Evolutionary conservation across 2,888 invertebrate genomes (phyloP), one percentile per base, ranked within the genome.

Genomic region (Rhagium mordax): DNA sequence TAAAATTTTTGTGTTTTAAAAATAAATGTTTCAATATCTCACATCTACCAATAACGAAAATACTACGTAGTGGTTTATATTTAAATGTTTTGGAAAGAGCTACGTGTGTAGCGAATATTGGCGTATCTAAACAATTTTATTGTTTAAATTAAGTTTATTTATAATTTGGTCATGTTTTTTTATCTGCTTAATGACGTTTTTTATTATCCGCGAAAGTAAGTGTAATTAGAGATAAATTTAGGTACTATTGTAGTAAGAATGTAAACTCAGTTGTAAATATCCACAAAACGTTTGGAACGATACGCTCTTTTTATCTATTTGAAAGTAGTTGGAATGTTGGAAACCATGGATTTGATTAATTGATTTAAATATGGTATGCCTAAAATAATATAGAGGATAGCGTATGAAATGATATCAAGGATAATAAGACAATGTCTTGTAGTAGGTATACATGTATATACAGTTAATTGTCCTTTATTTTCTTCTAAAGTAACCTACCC

Each of bases 131-230:
- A 59, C 59, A 59, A 59, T 29, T 59, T 59, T 29, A 59, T 59
- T 59, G 59, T 33, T 59, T 59, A 59, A 59, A 59, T 59, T 59
- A 33, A 59, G 16, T 33, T 59, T 59, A 59, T 59, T 59, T 59
- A 59, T 59, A 59, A 33, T 29, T 59, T 59, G n/a, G 59, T 59
- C 59, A 18, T 59, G 33, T 16, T 59, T 33, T 59, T 59, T 59
- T 59, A 59, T 59, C 59, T 59, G 16, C 0, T 59, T 59, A 59
- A 59, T 59, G 59, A 59, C 59, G 59, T 33, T 59, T 59, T 59
- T 33, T 59, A 24, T 59, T 59, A 59, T 59, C 18, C 27, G 57
- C 57, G 27, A 6, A 57, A 29, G 57, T 29, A 57, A 57, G 16
- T 57, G 57, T 59, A 29, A 59, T 16, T 29, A 29, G n/a, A n/a